Evolutionary conservation across 2,888 invertebrate species (phyloP), one percentile per base, ranked within the genome.

Genomic region (Alloplasta piceator): DNA sequence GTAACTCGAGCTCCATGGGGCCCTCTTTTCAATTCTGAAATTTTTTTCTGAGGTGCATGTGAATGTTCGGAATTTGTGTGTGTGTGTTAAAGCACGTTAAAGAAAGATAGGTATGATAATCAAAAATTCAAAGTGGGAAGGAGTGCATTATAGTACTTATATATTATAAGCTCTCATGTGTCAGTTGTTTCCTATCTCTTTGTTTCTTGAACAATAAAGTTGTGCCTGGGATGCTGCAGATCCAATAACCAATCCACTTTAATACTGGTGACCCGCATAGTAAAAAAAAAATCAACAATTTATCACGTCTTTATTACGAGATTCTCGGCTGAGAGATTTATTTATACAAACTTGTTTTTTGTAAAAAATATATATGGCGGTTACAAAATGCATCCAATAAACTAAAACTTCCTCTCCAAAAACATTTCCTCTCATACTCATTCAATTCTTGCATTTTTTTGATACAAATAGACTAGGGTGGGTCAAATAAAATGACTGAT

Each of bases 231-330:
- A 38, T 50, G 48, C 56, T 61, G 61, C n/a, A 60, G 64, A 61
- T 60, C 50, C 50, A 58, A 48, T 63, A 12, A 41, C 64, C 43
- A 43, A 43, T 6, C 61, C 61, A 48, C 66, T 56, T 26, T 38
- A 73, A 68, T 76, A 77, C 78, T 68, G 74, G 66, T 74, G 78
- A 61, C 81, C 81, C 81, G 78, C 81, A 78, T 81, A 55, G 64
- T 26, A 26, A 26, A 26, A 26, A 26, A 26, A 26, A 26, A 26
- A 2, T 26, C 26, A 26, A 26, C 1, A 26, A 26, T 26, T 26
- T 26, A 3, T 26, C 26, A 26, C 26, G 26, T 26, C 26, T 26
- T 3, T 3, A 26, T 26, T 26, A 26, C 26, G 26, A 26, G 3
- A 26, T 26, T 26, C 26, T 1, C 3, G 26, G 26, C 26, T 26